These are phyloP conservation scores for Aulostomus chinensis DNA, from an alignment of 2,797 vertebrate genomes.

Conservation along the genomic window DNA sequence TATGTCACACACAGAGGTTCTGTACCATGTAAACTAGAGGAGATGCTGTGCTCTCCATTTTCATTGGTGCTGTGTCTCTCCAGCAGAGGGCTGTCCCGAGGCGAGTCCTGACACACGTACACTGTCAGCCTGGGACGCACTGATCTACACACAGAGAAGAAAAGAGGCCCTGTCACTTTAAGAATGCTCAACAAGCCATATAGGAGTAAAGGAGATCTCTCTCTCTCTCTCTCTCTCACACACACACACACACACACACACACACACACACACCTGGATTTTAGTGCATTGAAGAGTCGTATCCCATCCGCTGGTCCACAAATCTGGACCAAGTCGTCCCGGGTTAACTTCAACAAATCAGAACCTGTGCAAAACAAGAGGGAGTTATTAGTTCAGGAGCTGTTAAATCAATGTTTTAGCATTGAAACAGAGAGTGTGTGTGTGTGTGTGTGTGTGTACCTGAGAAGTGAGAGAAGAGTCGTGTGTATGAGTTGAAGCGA, in stretches of 20 bases:
- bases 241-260: no score
- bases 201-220: background rate
- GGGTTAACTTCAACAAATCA: slow-evolving; percentile 94
- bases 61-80: slow-evolving; percentile 82
- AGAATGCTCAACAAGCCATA: background rate
- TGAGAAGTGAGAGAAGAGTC: slow-evolving; percentile 95
- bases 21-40: slow-evolving; percentile 87
- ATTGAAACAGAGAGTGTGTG: no score
- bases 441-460: slow-evolving; percentile 60
- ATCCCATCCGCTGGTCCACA: slow-evolving; percentile 95
- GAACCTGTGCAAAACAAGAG: slow-evolving; percentile 78
- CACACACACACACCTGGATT: slow-evolving; percentile 84
- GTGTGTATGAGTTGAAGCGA: slow-evolving; percentile 88
- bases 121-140: slow-evolving; percentile 92
- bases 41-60: slow-evolving; percentile 81
- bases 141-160: slow-evolving; percentile 77
- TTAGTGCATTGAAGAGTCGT: slow-evolving; percentile 93
- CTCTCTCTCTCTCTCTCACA: no score
- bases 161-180: background rate
- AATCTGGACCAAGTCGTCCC: slow-evolving; percentile 93
- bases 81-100: slow-evolving; percentile 76
- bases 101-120: slow-evolving; percentile 91
- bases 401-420: no score
- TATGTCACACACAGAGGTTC: background rate
- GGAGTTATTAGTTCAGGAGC: background rate